A percentile compares a stretch with the other conserved stretches of the same genome.
Evolutionary conservation across 2,888 invertebrate genomes (phyloP).

Genomic region (Agonopterix arenella): DNA sequence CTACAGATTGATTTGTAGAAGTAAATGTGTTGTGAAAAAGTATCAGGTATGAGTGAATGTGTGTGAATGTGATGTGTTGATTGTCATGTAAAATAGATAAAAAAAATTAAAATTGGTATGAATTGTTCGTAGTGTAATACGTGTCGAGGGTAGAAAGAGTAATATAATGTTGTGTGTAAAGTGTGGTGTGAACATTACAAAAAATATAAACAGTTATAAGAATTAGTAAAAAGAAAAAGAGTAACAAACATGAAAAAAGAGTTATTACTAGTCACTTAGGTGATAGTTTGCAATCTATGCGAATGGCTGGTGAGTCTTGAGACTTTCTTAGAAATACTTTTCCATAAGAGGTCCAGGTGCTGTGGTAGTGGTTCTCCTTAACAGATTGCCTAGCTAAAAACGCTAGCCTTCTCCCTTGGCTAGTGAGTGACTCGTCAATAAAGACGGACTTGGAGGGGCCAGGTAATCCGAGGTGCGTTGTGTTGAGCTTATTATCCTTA

Average conservation of each 20-base stretch:
- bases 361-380: neutral
- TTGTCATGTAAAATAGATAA: neutral
- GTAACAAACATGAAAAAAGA: neutral
- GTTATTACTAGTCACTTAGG: neutral
- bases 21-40: neutral
- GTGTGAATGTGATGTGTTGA: neutral
- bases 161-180: too few species aligned
- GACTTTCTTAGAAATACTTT: conserved; percentile 1
- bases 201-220: neutral
- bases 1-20: neutral
- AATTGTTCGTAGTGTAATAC: too few species aligned
- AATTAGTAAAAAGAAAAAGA: neutral
- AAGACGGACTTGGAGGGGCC: neutral
- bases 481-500: neutral
- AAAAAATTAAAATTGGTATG: neutral
- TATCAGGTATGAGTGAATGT: neutral
- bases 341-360: conserved; percentile 4
- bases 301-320: neutral
- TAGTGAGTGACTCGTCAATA: conserved; percentile 2
- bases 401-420: neutral
- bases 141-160: too few species aligned
- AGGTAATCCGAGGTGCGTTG: neutral
- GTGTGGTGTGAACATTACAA: too few species aligned
- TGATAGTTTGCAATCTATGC: neutral
- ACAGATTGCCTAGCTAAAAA: neutral